phyloP scores from a whole-genome alignment of 2,888 invertebrate genomes.

The Pristionchus entomophagus region DNA sequence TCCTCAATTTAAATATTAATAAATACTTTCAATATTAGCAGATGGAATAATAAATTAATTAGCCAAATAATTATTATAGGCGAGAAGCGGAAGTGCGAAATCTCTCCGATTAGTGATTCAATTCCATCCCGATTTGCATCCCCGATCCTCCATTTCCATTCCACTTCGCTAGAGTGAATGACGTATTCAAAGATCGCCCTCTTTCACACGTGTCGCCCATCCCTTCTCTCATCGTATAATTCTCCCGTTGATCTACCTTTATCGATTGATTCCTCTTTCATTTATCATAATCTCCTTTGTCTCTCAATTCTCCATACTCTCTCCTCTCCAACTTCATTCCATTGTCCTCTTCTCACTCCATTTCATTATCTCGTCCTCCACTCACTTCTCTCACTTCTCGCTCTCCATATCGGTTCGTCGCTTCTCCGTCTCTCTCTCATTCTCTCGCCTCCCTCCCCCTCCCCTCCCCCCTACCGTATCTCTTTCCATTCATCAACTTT shows the following conservation, averaged over 20 bases:
- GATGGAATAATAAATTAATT: background rate
- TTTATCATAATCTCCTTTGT: background rate
- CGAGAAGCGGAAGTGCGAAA: no score
- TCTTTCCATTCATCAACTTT: background rate
- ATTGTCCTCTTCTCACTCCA: background rate
- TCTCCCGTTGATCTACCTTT: background rate
- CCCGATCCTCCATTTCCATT: background rate
- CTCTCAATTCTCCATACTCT: background rate
- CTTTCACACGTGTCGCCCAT: background rate
- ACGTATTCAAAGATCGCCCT: slow-evolving; percentile 7
- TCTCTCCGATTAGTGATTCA: background rate
- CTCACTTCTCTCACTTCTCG: slow-evolving; percentile 6
- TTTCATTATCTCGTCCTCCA: background rate
- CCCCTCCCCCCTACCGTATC: background rate
- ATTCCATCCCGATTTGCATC: background rate
- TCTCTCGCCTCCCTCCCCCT: background rate
- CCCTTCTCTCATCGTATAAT: background rate
- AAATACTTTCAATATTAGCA: background rate
- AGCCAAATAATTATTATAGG: no score
- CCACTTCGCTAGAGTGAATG: background rate
- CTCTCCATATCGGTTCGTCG: background rate
- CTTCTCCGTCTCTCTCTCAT: background rate
- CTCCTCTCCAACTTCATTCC: background rate
- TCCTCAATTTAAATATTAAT: slow-evolving; percentile 3
- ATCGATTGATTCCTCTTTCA: background rate